phyloP scores from a whole-genome alignment of 2,797 vertebrate species.

The Masticophis lateralis region DNA sequence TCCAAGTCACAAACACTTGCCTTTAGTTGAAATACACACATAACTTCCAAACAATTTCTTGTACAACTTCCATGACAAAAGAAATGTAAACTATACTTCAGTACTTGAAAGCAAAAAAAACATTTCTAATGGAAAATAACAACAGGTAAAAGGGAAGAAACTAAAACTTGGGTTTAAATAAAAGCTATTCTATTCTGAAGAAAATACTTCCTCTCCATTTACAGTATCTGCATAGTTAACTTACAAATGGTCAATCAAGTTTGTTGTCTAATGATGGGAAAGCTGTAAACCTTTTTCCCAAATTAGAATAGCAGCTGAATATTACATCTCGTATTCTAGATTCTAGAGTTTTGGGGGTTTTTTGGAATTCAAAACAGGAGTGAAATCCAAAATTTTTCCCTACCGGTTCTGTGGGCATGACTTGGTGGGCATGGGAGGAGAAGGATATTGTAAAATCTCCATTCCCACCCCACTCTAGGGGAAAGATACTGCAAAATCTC shows the following conservation, averaged over 20 bases:
- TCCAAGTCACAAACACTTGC: background rate
- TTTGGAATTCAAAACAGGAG: background rate
- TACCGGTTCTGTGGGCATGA: too few relatives aligned
- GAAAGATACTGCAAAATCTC: too few relatives aligned
- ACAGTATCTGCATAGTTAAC: background rate
- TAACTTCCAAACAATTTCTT: background rate
- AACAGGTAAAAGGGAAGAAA: background rate
- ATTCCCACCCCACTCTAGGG: too few relatives aligned
- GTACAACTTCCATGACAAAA: background rate
- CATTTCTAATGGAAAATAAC: background rate
- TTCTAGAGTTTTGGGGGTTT: background rate
- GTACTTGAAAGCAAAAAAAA: background rate
- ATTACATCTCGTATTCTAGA: background rate
- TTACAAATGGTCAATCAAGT: background rate
- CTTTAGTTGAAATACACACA: background rate
- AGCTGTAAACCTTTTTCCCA: background rate
- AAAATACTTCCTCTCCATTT: background rate
- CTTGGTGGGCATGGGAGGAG: too few relatives aligned
- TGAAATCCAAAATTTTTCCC: too few relatives aligned
- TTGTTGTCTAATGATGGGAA: background rate
- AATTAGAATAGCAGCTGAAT: background rate
- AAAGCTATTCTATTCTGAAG: background rate
- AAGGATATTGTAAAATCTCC: too few relatives aligned
- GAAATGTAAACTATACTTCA: background rate
- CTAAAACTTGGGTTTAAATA: background rate